Conservation (phyloP, 2,888 invertebrate genomes). For the Nomada hirtipes region DNA sequence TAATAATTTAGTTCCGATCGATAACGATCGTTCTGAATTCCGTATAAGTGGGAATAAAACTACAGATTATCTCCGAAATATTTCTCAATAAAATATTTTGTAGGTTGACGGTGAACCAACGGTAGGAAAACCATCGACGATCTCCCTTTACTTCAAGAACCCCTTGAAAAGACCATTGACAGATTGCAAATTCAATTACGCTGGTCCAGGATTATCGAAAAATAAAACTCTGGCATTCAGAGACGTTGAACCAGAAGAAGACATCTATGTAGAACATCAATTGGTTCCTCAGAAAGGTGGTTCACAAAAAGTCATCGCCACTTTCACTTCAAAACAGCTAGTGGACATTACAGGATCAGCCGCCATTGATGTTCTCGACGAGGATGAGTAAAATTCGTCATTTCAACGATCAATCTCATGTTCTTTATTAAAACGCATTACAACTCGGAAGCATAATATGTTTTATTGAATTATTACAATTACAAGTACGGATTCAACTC, state of each 20-base stretch:
- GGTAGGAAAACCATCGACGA: slow-evolving; percentile 86
- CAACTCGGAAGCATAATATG: background rate
- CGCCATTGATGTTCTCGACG: slow-evolving; percentile 86
- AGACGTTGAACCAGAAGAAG: slow-evolving; percentile 86
- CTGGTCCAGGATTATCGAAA: slow-evolving; percentile 88
- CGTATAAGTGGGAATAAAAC: no score
- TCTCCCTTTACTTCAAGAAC: slow-evolving; percentile 88
- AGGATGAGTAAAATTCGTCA: slow-evolving; percentile 64
- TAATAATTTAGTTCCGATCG: no score
- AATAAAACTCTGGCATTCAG: slow-evolving; percentile 86
- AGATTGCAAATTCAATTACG: slow-evolving; percentile 89
- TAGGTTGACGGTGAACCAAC: slow-evolving; percentile 88
- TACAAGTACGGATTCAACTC: background rate
- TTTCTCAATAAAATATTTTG: slow-evolving; percentile 54
- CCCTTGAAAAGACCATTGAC: slow-evolving; percentile 88
- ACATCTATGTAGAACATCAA: slow-evolving; percentile 86
- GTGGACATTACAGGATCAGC: slow-evolving; percentile 90
- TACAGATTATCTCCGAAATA: background rate
- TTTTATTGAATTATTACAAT: slow-evolving; percentile 14
- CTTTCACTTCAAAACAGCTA: slow-evolving; percentile 89
- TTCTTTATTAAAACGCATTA: slow-evolving; percentile 4
- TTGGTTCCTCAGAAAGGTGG: slow-evolving; percentile 88
- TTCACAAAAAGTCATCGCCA: slow-evolving; percentile 88
- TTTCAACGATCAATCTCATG: background rate
- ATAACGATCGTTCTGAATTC: no score